These are phyloP conservation scores for Hyperoplus lanceolatus DNA, from an alignment of 2,797 vertebrate genomes.

Conservation along the genomic window DNA sequence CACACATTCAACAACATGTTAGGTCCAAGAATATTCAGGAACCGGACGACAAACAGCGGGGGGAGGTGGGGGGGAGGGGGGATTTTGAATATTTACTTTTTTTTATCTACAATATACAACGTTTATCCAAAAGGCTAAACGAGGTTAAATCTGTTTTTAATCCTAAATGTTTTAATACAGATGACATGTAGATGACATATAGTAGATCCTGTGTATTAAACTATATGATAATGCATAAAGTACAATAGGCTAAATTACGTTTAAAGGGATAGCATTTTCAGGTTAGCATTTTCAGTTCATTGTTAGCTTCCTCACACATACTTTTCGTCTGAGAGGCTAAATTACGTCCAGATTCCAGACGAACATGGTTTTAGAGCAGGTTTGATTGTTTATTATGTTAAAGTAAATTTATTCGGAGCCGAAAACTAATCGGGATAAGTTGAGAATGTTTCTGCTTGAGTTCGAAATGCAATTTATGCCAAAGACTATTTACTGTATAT, in stretches of 20 bases:
- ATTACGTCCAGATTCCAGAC: neutral
- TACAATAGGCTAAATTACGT: conserved; percentile 8
- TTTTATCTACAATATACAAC: conserved; percentile 14
- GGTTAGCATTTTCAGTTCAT: neutral
- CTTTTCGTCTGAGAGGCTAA: neutral
- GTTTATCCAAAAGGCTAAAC: neutral
- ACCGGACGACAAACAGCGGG: neutral
- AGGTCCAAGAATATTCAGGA: neutral
- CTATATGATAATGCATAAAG: conserved; percentile 4
- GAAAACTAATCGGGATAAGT: too few species aligned
- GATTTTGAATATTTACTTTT: neutral
- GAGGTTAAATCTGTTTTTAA: neutral
- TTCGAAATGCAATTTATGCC: neutral
- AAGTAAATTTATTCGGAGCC: neutral
- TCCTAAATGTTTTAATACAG: conserved; percentile 17
- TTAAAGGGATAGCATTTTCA: conserved; percentile 47
- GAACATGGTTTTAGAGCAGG: neutral
- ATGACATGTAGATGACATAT: neutral
- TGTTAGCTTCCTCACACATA: neutral
- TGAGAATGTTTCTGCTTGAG: neutral
- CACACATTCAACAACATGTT: conserved; percentile 11
- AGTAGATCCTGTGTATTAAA: neutral
- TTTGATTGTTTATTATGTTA: neutral
- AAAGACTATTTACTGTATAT: too few species aligned
- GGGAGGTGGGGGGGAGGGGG: too few species aligned